A percentile compares a stretch with the other conserved stretches of the same genome.
phyloP scores from a whole-genome alignment of 2,113 vertebrate genomes.

The Urocynchramus pylzowi region DNA sequence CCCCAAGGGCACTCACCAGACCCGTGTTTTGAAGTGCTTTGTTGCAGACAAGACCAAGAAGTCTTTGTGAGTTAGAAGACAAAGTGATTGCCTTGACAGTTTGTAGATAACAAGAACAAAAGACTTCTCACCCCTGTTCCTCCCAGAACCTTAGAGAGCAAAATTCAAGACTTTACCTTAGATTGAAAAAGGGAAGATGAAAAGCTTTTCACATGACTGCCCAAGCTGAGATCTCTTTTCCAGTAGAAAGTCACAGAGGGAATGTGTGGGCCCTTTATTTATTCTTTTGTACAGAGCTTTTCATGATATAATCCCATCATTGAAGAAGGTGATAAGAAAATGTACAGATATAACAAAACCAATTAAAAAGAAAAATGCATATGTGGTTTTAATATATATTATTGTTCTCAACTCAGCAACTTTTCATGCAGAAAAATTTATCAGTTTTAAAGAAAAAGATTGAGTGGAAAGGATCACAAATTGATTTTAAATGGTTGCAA shows the following conservation, averaged over 20 bases:
- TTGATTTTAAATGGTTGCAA: conserved; percentile 26
- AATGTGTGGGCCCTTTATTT: background rate
- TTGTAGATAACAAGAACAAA: background rate
- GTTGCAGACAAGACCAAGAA: background rate
- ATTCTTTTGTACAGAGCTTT: background rate
- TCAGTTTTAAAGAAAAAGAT: background rate
- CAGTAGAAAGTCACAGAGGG: background rate
- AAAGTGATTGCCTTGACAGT: background rate
- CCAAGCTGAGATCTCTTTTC: background rate
- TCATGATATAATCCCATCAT: background rate
- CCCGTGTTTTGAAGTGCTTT: background rate
- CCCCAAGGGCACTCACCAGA: fast-evolving
- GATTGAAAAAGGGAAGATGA: background rate
- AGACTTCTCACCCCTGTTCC: fast-evolving
- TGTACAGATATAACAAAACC: background rate
- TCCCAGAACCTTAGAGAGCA: background rate
- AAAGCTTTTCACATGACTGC: background rate
- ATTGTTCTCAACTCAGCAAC: conserved; percentile 27
- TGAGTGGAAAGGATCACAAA: background rate
- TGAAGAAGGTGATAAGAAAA: conserved; percentile 2
- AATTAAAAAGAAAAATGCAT: background rate
- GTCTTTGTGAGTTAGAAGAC: background rate
- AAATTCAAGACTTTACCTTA: background rate
- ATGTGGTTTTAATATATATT: background rate
- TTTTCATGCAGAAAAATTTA: conserved; percentile 16